phyloP scores from a whole-genome alignment of 2,797 vertebrate species.

The Rhinichthys osculus region DNA sequence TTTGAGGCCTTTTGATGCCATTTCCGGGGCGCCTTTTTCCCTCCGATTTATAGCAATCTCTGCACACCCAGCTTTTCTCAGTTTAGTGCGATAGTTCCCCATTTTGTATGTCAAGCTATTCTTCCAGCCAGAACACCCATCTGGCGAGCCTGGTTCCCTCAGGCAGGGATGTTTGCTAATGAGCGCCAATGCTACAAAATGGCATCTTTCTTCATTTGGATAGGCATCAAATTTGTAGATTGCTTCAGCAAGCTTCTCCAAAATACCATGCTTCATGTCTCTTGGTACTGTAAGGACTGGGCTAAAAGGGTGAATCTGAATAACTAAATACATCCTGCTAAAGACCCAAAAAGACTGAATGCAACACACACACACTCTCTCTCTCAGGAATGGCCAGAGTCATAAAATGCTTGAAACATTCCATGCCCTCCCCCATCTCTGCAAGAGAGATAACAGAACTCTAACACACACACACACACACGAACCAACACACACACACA shows the following conservation, averaged over 20 bases:
- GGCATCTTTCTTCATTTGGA: slow-evolving; percentile 22
- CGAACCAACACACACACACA: no score
- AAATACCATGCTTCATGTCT: slow-evolving; percentile 47
- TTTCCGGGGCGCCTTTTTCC: neutral
- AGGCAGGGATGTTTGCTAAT: slow-evolving; percentile 26
- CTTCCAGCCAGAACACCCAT: slow-evolving; percentile 13
- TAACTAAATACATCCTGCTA: no score
- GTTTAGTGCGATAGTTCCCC: neutral
- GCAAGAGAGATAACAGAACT: no score
- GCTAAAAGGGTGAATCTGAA: no score
- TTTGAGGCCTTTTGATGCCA: neutral
- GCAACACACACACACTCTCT: no score
- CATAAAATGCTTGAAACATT: no score
- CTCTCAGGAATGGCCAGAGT: no score
- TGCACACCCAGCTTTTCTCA: neutral
- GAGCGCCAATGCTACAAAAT: slow-evolving; percentile 1
- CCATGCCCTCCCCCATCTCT: no score
- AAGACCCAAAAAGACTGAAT: no score
- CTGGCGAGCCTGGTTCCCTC: slow-evolving; percentile 22
- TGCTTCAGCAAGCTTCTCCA: slow-evolving; percentile 35
- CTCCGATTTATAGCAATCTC: neutral
- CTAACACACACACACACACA: no score
- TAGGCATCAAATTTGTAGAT: slow-evolving; percentile 38
- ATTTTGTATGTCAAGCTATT: neutral
- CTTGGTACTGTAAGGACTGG: no score